Base-by-base conservation (phyloP, 2,888 invertebrate genomes). In the Mactromeris polynyma region DNA sequence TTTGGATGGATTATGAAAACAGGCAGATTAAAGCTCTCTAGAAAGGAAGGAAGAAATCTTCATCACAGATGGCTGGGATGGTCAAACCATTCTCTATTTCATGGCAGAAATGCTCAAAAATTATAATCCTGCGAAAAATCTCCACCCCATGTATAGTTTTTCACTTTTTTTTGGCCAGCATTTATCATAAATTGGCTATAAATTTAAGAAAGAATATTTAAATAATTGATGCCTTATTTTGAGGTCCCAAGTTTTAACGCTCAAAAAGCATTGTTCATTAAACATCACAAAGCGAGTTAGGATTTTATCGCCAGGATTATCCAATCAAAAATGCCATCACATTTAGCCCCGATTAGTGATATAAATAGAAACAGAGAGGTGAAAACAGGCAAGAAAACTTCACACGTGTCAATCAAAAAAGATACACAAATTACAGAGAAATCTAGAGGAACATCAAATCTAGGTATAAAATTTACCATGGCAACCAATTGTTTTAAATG, bases 331-430 rank as follows among this genome's bases (percentile, higher is more conserved):
- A 33, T 46, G 80, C 80, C 38, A 78, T 69, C 83, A 83, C 79
- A 78, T 64, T 64, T 64, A 90, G 90, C 90, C 90, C 90, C 84
- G 90, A 90, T 90, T 90, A 90, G 90, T 90, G 42, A 79, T 64
- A 21, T 31, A 54, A 83, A 73, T 58, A 69, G 78, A 42, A 78
- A 77, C 58, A 84, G 33, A 81, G 77, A 88, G 86, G 90, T 90
- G 86, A 90, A 84, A 83, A 83, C 58, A 81, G 85, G 85, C 81
- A 85, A 82, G 51, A 81, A 85, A 90, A 86, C 33, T 83, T 81
- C 86, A 87, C 82, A 87, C 87, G 85, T 90, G 86, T 90, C 88
- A 90, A 73, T 82, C 78, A 78, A 58, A 81, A 86, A 42, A 79
- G 31, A 69, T 83, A 88, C 86, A 89, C 82, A 89, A 64, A 86